Percentiles rank a stretch among this genome's conserved stretches.
Conservation (phyloP, 2,113 vertebrate species). For the Sialia sialis region DNA sequence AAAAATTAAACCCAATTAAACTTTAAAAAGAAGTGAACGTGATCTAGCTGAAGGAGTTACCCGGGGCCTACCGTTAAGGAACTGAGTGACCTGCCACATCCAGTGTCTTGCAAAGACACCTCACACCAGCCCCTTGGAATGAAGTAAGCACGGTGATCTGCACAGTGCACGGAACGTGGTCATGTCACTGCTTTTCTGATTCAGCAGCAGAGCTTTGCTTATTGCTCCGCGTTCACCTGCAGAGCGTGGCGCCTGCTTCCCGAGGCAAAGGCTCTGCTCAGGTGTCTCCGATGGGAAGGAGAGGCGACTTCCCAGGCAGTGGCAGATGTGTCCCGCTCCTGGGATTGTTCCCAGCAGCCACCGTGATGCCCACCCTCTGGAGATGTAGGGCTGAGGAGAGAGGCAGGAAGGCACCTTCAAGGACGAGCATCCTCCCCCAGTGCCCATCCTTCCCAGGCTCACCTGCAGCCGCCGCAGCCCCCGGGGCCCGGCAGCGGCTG, state of each 20-base stretch:
- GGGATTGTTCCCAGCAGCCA: neutral
- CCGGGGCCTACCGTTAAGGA: neutral
- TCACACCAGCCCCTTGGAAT: neutral
- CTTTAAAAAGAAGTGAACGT: neutral
- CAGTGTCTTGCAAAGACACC: neutral
- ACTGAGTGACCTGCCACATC: neutral
- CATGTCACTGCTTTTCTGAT: rapidly evolving
- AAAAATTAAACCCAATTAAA: slow-evolving; percentile 22
- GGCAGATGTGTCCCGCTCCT: rapidly evolving
- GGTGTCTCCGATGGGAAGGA: neutral
- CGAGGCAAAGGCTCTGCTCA: neutral
- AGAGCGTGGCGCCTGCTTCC: neutral
- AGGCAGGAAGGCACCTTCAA: neutral
- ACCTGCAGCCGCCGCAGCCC: neutral
- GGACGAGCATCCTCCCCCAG: neutral
- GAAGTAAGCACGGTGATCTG: neutral
- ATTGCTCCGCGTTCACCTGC: neutral
- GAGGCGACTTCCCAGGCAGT: neutral
- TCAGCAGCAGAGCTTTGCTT: neutral
- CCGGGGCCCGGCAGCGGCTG: neutral
- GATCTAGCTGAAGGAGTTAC: neutral
- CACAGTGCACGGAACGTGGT: rapidly evolving
- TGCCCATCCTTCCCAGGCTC: neutral
- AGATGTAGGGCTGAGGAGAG: rapidly evolving
- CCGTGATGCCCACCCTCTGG: neutral